Conservation (phyloP, 2,797 vertebrate genomes). For the Paedocypris micromegethes region DNA sequence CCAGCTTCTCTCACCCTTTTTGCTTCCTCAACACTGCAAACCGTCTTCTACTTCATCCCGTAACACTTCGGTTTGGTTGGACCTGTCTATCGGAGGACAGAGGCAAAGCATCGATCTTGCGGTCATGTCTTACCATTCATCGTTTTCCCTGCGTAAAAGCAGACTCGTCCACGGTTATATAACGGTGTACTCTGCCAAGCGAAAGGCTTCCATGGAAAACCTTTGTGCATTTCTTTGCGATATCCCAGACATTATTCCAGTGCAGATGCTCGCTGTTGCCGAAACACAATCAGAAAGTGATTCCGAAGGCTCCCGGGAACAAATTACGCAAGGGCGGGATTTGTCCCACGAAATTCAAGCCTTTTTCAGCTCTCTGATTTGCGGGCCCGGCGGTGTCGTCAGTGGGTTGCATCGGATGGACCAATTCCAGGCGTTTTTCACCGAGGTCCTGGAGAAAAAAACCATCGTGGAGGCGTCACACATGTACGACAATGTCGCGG, state of each 20-base stretch:
- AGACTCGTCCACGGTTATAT: constrained; percentile 90
- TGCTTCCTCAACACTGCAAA: constrained; percentile 79
- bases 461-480: constrained; percentile 89
- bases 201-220: constrained; percentile 87
- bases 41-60: constrained; percentile 70
- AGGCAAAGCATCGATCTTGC: constrained; percentile 82
- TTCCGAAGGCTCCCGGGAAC: constrained; percentile 80
- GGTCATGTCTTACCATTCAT: constrained; percentile 87
- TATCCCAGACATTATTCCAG: constrained; percentile 91
- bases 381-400: constrained; percentile 76
- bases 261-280: constrained; percentile 85
- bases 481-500: constrained; percentile 93
- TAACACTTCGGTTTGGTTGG: constrained; percentile 79
- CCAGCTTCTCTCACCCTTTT: constrained; percentile 83
- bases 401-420: constrained; percentile 83
- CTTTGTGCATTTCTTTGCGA: constrained; percentile 93
- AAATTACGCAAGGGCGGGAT: constrained; percentile 86
- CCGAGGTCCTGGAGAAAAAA: constrained; percentile 87
- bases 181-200: constrained; percentile 85
- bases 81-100: constrained; percentile 76
- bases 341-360: constrained; percentile 90
- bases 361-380: constrained; percentile 76
- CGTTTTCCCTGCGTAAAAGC: constrained; percentile 88
- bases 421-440: constrained; percentile 84
- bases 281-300: constrained; percentile 81